Conservation (phyloP, 2,797 vertebrate species). For the Remorina albescens region DNA sequence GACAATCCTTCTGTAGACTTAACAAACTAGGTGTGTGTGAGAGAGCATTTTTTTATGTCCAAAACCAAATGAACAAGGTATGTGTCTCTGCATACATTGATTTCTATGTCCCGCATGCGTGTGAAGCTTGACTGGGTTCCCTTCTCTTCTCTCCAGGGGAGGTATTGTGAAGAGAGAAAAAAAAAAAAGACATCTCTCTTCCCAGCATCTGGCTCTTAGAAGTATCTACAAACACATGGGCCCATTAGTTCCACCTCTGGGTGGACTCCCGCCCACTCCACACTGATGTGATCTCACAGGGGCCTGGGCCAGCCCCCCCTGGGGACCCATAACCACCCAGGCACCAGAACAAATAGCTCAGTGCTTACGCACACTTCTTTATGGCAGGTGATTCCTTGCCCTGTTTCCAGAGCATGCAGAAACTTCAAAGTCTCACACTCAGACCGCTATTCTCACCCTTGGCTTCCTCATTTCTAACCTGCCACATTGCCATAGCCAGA, state of each 20-base stretch:
- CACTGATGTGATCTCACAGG: constrained; percentile 81
- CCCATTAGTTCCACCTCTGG: constrained; percentile 84
- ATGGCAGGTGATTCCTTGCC: constrained; percentile 82
- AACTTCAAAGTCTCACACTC: constrained; percentile 74
- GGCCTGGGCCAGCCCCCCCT: constrained; percentile 75
- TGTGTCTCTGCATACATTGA: constrained; percentile 45
- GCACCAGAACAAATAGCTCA: constrained; percentile 82
- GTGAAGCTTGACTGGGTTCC: constrained; percentile 60
- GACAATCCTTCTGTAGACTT: constrained; percentile 66
- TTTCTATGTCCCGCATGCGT: constrained; percentile 57
- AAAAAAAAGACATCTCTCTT: constrained; percentile 82
- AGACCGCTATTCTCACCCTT: constrained; percentile 54
- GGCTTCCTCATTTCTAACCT: constrained; percentile 63
- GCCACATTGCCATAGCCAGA: constrained; percentile 51
- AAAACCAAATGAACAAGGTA: constrained; percentile 62
- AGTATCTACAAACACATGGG: constrained; percentile 82
- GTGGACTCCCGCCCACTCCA: constrained; percentile 76
- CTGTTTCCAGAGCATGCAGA: constrained; percentile 62
- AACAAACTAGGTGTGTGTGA: constrained; percentile 59
- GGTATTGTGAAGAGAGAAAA: constrained; percentile 75
- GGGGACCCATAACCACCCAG: constrained; percentile 83
- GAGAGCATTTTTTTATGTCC: constrained; percentile 44
- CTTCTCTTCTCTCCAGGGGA: constrained; percentile 68
- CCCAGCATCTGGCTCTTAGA: constrained; percentile 85
- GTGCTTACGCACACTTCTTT: constrained; percentile 78